phyloP scores from a whole-genome alignment of 2,888 invertebrate species.

The Drosophila tripunctata region DNA sequence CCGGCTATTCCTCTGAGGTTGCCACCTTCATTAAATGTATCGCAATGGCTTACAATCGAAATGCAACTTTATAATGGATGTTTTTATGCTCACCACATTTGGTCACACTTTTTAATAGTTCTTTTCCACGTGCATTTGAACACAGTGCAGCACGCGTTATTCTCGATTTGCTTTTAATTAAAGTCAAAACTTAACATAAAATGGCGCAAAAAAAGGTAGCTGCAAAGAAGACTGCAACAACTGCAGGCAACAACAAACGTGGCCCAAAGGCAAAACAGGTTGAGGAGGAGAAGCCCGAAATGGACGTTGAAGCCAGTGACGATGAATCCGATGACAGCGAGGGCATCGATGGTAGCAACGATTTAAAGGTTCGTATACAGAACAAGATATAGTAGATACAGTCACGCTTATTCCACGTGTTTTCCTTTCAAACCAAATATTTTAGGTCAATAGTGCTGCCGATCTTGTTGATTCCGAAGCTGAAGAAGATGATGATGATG shows the following conservation, averaged over 20 bases:
- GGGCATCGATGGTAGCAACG: conserved; percentile 50
- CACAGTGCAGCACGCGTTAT: conserved; percentile 45
- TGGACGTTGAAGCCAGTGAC: conserved; percentile 43
- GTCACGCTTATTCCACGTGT: background rate
- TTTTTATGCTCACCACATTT: background rate
- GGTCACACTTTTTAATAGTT: conserved; percentile 31
- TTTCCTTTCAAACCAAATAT: background rate
- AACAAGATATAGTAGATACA: background rate
- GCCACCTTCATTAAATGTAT: too few species aligned
- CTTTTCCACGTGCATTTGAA: conserved; percentile 61
- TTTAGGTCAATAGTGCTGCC: conserved; percentile 26
- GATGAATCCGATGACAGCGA: conserved; percentile 56
- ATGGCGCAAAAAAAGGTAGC: conserved; percentile 68
- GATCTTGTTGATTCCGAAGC: conserved; percentile 28
- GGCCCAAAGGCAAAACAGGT: conserved; percentile 41
- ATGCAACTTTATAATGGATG: background rate
- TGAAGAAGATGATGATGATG: conserved; percentile 34
- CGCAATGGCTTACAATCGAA: too few species aligned
- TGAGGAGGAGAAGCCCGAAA: conserved; percentile 29
- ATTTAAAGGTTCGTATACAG: conserved; percentile 50
- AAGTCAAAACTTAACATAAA: conserved; percentile 8
- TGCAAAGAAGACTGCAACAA: conserved; percentile 34
- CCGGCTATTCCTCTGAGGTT: too few species aligned
- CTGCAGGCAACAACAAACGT: conserved; percentile 36
- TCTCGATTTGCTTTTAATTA: background rate